phyloP scores from a whole-genome alignment of 2,888 invertebrate species.

The Graphium colonna region DNA sequence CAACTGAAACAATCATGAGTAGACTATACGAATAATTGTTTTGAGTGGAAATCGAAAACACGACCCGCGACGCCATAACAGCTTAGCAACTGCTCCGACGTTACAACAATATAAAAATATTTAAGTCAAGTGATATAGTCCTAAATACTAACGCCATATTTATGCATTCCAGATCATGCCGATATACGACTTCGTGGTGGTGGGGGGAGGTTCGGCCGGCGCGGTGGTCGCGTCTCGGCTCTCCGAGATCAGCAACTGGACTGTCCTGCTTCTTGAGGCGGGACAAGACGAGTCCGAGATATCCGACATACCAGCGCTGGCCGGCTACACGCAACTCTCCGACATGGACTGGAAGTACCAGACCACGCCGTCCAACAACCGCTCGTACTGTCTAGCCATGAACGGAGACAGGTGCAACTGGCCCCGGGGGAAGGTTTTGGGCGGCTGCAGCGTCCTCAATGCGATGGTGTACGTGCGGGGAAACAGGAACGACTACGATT shows the following conservation, averaged over 20 bases:
- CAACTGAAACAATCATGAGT: no score
- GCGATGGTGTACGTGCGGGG: constrained; percentile 96
- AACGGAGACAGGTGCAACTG: constrained; percentile 92
- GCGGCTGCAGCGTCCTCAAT: constrained; percentile 93
- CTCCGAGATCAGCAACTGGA: constrained; percentile 90
- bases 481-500: constrained; percentile 91
- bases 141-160: no score
- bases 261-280: constrained; percentile 90
- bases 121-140: no score
- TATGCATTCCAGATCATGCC: constrained; percentile 81
- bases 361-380: constrained; percentile 87
- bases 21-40: no score
- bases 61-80: no score
- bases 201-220: constrained; percentile 94
- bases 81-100: no score
- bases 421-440: constrained; percentile 95
- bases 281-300: constrained; percentile 94
- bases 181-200: constrained; percentile 92
- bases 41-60: no score
- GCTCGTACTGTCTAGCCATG: constrained; percentile 93
- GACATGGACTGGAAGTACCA: constrained; percentile 96
- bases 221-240: constrained; percentile 92
- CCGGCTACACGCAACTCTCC: constrained; percentile 91
- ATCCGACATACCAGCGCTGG: constrained; percentile 91
- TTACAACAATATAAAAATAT: no score